Base-by-base conservation (phyloP, 2,797 vertebrate species). In the Pangasius krempfi region DNA sequence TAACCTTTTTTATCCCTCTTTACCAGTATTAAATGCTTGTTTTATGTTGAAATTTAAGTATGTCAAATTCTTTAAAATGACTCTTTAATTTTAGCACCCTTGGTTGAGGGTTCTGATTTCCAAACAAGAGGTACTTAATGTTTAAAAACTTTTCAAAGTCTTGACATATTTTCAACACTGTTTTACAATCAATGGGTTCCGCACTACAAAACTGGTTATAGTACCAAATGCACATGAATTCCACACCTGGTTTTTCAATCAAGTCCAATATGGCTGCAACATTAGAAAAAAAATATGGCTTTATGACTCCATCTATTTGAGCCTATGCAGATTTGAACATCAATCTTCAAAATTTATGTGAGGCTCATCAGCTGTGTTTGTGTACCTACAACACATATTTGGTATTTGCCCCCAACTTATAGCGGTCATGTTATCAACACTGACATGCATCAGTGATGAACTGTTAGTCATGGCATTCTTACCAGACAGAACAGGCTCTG, bases 401-500 rank as follows among this genome's bases (percentile, higher is more conserved):
- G 3, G 27, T 27, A 60, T 40, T 13, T 56, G 33, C 13, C 9
- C 50, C 44, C 9, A 62, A n/a, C 27, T 4, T 13, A 86, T 16
- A 88, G 13, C 44, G 30, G 27, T 8, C 56, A 86, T 73, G 81
- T 81, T 0, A 66, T 64, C 8, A 85, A n/a, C 20, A 85, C 47
- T 25, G 25, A 78, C 47, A 40, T 64, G 22, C 30, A 78, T 7
- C 58, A 84, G 13, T 37, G 16, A 30, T 27, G 44, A 37, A 66
- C 5, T 60, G 88, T 83, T 68, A 72, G 47, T 90, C 25, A 89
- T 25, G 64, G 3, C 16, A 50, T 73, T 81, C 93, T 92, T 92
- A 97, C 96, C 96, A 86, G 96, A 96, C 25, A 95, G 93, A 12
- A 94, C 91, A 16, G 93, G 91, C 84, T 96, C 96, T 66, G 94